These are phyloP conservation scores for Sciaenops ocellatus DNA, from an alignment of 2,797 vertebrate genomes.

Conservation along the genomic window DNA sequence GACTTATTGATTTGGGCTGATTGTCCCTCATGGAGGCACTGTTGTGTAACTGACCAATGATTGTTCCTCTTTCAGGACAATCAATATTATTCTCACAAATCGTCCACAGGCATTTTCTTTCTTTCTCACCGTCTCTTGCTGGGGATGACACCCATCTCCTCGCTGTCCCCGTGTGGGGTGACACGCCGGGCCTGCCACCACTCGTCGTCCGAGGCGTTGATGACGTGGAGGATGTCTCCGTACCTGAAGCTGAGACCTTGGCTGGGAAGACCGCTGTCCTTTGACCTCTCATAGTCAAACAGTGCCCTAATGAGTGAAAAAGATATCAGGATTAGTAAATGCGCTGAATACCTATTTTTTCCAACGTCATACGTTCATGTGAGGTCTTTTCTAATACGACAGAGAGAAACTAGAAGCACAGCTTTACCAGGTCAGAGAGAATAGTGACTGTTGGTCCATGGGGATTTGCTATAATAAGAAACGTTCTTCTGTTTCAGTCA, in stretches of 20 bases:
- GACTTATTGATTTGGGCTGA: no score
- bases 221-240: conserved; percentile 97
- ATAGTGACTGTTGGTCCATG: conserved; percentile 19
- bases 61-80: background rate
- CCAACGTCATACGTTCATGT: background rate
- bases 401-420: conserved; percentile 7
- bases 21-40: no score
- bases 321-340: background rate
- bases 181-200: conserved; percentile 98
- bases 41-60: background rate
- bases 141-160: conserved; percentile 98
- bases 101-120: background rate
- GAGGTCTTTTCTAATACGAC: conserved; percentile 7
- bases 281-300: conserved; percentile 97
- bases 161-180: conserved; percentile 94
- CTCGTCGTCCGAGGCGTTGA: conserved; percentile 97
- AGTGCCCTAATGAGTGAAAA: conserved; percentile 86
- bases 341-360: background rate
- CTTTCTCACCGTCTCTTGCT: conserved; percentile 93
- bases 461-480: conserved; percentile 47
- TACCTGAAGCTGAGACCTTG: conserved; percentile 98
- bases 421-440: conserved; percentile 42
- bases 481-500: conserved; percentile 34
- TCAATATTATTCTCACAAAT: background rate
- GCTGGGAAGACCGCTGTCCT: conserved; percentile 97